Conservation (phyloP, 64 coral and sea anemone species). For the Montipora sp. region DNA sequence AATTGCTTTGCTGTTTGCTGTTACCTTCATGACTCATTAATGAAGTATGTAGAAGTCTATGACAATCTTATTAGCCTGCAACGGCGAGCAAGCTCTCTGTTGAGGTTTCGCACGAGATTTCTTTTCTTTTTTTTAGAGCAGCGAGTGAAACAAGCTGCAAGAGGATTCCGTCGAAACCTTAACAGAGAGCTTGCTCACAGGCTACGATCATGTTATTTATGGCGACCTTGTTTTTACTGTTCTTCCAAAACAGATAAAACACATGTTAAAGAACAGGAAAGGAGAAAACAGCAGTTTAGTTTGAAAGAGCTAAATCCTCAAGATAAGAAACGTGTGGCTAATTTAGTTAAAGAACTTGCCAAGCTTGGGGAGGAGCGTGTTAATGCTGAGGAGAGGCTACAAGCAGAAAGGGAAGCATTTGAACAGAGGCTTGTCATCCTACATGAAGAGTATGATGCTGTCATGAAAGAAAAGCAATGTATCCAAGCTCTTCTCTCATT, state of each 20-base stretch:
- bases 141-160: too few relatives aligned
- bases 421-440: slow-evolving; percentile 89
- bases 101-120: too few relatives aligned
- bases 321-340: slow-evolving; percentile 95
- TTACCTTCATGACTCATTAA: too few relatives aligned
- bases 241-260: not conserved
- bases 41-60: too few relatives aligned
- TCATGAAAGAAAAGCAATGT: slow-evolving; percentile 83
- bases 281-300: slow-evolving; percentile 33
- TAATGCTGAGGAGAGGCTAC: slow-evolving; percentile 68
- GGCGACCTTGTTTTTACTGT: not conserved
- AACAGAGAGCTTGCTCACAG: too few relatives aligned
- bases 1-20: too few relatives aligned
- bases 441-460: slow-evolving; percentile 91
- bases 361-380: slow-evolving; percentile 91
- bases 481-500: slow-evolving; percentile 26
- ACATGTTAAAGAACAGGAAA: not conserved
- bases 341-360: slow-evolving; percentile 94
- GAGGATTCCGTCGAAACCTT: too few relatives aligned
- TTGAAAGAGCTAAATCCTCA: slow-evolving; percentile 90
- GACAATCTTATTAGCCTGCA: too few relatives aligned
- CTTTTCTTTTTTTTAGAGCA: too few relatives aligned
- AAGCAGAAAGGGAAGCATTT: slow-evolving; percentile 92
- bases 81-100: too few relatives aligned
- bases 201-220: too few relatives aligned